Conservation (phyloP, 2,888 invertebrate genomes). For the Tinea pellionella region DNA sequence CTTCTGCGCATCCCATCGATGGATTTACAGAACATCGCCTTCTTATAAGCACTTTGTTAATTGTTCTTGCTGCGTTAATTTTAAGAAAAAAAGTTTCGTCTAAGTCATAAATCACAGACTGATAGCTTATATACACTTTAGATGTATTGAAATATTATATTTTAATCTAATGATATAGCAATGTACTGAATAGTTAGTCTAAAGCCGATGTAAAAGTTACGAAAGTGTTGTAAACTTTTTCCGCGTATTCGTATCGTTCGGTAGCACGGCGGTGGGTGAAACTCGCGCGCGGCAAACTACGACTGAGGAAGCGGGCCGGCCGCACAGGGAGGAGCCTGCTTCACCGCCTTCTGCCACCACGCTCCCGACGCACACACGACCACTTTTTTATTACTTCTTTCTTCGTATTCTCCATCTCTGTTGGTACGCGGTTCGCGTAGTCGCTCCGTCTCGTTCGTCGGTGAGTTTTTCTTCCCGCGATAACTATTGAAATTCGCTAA, state of each 20-base stretch:
- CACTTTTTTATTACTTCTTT: slow-evolving; percentile 68
- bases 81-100: background rate
- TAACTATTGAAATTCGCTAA: slow-evolving; percentile 71
- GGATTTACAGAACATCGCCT: slow-evolving; percentile 18
- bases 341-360: slow-evolving; percentile 64
- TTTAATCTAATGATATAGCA: background rate
- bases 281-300: slow-evolving; percentile 28
- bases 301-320: slow-evolving; percentile 54
- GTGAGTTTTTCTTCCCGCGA: slow-evolving; percentile 65
- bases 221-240: slow-evolving; percentile 50
- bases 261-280: slow-evolving; percentile 56
- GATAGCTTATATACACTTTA: background rate
- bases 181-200: background rate
- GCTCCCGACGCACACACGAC: slow-evolving; percentile 63
- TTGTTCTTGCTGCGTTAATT: background rate
- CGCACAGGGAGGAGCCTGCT: slow-evolving; percentile 64
- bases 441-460: slow-evolving; percentile 44
- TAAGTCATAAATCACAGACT: background rate
- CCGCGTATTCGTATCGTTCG: slow-evolving; percentile 43
- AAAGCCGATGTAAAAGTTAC: background rate
- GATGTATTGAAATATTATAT: background rate
- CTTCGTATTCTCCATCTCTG: slow-evolving; percentile 53
- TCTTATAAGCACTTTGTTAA: background rate
- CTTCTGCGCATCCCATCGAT: slow-evolving; percentile 61
- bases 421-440: slow-evolving; percentile 35